Evolutionary conservation across 1,140 invertebrate genomes (phyloP).

Genomic region (Drosophila pachea): DNA sequence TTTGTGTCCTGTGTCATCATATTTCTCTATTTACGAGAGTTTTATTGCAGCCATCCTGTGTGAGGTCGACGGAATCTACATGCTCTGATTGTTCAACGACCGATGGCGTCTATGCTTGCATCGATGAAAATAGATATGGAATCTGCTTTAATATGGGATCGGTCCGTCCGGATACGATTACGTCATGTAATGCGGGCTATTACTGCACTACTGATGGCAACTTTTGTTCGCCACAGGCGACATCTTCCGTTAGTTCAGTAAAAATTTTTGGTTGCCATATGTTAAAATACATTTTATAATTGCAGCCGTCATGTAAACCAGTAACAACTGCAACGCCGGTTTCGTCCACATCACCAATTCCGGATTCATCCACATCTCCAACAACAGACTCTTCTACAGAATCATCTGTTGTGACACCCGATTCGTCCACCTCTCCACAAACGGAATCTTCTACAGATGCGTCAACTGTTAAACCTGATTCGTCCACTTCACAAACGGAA

Average conservation of each 20-base stretch:
- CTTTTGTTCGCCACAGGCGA: neutral
- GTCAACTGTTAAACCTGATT: neutral
- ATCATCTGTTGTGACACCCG: no score
- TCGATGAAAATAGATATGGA: conserved; percentile 46
- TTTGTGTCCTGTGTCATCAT: conserved; percentile 9
- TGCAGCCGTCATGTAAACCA: neutral
- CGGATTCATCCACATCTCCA: neutral
- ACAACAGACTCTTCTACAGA: conserved; percentile 6
- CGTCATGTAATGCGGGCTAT: conserved; percentile 24
- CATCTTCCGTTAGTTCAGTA: neutral
- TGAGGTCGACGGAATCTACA: neutral
- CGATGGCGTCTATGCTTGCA: conserved; percentile 34
- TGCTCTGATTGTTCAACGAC: conserved; percentile 48
- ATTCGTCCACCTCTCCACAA: no score
- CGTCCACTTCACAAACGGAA: conserved; percentile 1
- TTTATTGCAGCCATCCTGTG: conserved; percentile 27
- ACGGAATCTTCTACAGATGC: neutral
- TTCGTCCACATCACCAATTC: no score
- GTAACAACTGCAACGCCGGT: neutral
- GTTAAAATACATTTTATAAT: neutral
- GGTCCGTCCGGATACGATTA: conserved; percentile 8
- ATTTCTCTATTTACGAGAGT: no score
- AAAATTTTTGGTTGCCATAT: neutral
- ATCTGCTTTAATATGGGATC: conserved; percentile 25
- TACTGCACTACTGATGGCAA: conserved; percentile 40